phyloP scores from a whole-genome alignment of 1,140 invertebrate genomes.

The Hyposmocoma kahamanoa region DNA sequence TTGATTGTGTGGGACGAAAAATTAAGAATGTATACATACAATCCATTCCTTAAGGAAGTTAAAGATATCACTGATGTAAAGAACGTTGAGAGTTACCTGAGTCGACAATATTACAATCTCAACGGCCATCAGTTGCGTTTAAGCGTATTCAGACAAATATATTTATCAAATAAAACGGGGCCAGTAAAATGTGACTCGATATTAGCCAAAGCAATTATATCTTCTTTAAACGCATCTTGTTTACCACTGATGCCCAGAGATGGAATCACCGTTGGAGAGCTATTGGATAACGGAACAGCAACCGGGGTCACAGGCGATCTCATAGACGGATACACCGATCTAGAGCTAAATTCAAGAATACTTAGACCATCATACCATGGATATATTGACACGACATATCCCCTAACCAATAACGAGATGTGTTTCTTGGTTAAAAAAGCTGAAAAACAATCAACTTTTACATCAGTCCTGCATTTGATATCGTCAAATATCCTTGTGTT shows the following conservation, averaged over 20 bases:
- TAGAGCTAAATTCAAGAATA: conserved; percentile 57
- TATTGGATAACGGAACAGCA: conserved; percentile 50
- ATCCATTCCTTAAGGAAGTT: conserved; percentile 47
- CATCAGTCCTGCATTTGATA: conserved; percentile 46
- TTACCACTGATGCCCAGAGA: conserved; percentile 47
- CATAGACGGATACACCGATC: conserved; percentile 53
- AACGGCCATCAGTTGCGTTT: conserved; percentile 42
- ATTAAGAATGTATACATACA: conserved; percentile 50
- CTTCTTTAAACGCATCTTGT: conserved; percentile 50
- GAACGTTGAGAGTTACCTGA: conserved; percentile 32
- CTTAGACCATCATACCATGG: conserved; percentile 55
- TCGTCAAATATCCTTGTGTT: conserved; percentile 42
- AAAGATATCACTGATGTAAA: conserved; percentile 43
- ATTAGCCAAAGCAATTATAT: conserved; percentile 42
- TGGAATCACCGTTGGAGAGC: conserved; percentile 50
- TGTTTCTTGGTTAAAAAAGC: conserved; percentile 59
- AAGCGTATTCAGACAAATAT: conserved; percentile 54
- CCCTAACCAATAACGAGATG: conserved; percentile 45
- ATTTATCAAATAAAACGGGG: conserved; percentile 34
- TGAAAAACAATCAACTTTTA: conserved; percentile 48
- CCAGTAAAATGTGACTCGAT: conserved; percentile 43
- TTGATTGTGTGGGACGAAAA: conserved; percentile 37
- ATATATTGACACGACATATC: conserved; percentile 62
- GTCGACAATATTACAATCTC: conserved; percentile 41
- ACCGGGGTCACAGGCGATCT: conserved; percentile 58